phyloP scores from a whole-genome alignment of 92 coral and sea anemone species.

The Palythoa caribaeorum region DNA sequence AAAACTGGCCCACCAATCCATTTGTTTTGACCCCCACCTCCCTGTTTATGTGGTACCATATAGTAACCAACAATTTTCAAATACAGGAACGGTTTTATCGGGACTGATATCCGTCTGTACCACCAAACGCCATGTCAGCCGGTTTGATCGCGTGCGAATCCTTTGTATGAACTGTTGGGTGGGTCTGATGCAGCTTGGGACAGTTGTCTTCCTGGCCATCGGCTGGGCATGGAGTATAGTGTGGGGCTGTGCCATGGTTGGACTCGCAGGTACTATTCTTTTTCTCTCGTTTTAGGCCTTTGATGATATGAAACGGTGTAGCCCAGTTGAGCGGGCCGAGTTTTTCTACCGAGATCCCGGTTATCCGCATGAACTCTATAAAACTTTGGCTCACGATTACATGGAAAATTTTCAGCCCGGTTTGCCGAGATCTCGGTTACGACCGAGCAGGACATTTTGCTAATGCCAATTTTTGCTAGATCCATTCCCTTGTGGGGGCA shows the following conservation, averaged over 20 bases:
- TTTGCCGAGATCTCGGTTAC: no score
- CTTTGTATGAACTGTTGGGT: slow-evolving; percentile 85
- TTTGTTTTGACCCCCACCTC: no score
- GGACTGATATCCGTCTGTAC: slow-evolving; percentile 88
- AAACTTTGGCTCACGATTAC: no score
- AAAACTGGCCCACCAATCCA: no score
- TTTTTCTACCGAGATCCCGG: no score
- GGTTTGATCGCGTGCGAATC: slow-evolving; percentile 68
- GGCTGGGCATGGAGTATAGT: slow-evolving; percentile 99
- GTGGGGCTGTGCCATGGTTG: slow-evolving; percentile 99
- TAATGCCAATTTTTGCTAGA: no score
- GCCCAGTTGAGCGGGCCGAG: not conserved
- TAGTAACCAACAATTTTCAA: no score
- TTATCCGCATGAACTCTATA: no score
- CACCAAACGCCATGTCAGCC: slow-evolving; percentile 63
- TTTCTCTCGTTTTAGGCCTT: slow-evolving; percentile 43
- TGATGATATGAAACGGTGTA: not conserved
- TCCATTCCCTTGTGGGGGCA: no score
- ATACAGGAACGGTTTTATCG: slow-evolving; percentile 87
- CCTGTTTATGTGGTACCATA: no score
- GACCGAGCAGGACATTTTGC: no score
- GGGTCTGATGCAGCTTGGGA: slow-evolving; percentile 85
- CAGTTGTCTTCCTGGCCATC: slow-evolving; percentile 88
- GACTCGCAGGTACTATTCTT: slow-evolving; percentile 81
- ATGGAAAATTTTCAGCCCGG: no score